These are phyloP conservation scores for Columba janthina DNA, from an alignment of 2,113 vertebrate species.

Conservation along the genomic window DNA sequence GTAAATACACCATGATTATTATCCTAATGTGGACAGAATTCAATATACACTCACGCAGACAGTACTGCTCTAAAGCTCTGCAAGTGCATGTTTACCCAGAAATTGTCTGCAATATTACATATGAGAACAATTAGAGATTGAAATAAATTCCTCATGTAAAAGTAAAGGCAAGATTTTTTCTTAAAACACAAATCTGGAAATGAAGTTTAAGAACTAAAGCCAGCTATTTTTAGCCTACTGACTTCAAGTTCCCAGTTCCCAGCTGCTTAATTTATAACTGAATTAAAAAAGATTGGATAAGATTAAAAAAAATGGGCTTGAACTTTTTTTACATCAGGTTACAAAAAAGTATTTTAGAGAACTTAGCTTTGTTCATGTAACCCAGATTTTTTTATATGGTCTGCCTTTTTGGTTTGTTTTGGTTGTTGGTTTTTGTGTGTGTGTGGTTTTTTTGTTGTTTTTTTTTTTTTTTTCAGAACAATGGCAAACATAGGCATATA, in stretches of 20 bases:
- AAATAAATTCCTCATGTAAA: not conserved
- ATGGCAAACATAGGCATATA: not conserved
- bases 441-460: too few species aligned
- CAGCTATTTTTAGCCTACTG: not conserved
- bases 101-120: not conserved
- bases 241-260: not conserved
- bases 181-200: not conserved
- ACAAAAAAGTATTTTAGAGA: not conserved
- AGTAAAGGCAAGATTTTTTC: not conserved
- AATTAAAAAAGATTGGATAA: not conserved
- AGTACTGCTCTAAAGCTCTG: not conserved
- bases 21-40: not conserved
- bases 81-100: not conserved
- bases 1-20: not conserved
- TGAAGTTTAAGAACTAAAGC: not conserved
- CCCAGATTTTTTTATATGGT: not conserved
- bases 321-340: not conserved
- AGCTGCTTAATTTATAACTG: not conserved
- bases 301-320: not conserved
- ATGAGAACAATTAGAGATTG: not conserved
- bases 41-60: not conserved
- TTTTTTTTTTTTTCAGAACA: not conserved
- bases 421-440: not conserved
- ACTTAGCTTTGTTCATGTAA: not conserved
- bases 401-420: not conserved